Conservation (phyloP, 2,888 invertebrate species). For the Pherbina coryleti region DNA sequence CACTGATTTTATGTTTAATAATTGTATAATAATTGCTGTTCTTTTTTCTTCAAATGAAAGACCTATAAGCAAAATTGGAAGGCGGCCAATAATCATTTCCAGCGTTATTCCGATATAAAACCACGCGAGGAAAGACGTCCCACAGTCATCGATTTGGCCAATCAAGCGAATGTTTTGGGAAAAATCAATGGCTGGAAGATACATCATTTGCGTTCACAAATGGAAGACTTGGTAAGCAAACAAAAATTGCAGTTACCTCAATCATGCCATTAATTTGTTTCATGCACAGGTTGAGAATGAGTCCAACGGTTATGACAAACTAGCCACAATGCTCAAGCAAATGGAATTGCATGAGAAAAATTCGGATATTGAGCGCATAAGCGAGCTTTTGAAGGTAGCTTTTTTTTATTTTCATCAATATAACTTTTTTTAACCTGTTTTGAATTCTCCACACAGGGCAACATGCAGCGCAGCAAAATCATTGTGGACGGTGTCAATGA, state of each 20-base stretch:
- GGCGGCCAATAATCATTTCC: slow-evolving; percentile 81
- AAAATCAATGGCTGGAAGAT: slow-evolving; percentile 96
- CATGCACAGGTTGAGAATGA: slow-evolving; percentile 71
- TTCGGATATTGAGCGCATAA: slow-evolving; percentile 71
- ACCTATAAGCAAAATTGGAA: slow-evolving; percentile 80
- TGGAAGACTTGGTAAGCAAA: slow-evolving; percentile 87
- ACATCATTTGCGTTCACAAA: slow-evolving; percentile 90
- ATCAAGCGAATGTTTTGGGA: slow-evolving; percentile 87
- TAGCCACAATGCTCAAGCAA: slow-evolving; percentile 65
- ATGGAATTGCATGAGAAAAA: slow-evolving; percentile 71
- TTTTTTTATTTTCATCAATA: not conserved
- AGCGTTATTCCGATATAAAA: slow-evolving; percentile 84
- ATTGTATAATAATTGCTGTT: not conserved
- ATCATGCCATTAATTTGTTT: not conserved
- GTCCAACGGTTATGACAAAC: slow-evolving; percentile 68
- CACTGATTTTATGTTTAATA: not conserved
- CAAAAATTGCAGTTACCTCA: not conserved
- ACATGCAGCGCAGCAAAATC: slow-evolving; percentile 93
- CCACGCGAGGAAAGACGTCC: slow-evolving; percentile 89
- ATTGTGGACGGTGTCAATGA: slow-evolving; percentile 93
- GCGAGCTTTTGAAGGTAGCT: slow-evolving; percentile 76
- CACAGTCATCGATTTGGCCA: slow-evolving; percentile 88
- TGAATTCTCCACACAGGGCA: slow-evolving; percentile 76
- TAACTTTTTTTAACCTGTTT: not conserved
- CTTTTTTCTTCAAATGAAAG: slow-evolving; percentile 57